Evolutionary conservation across 2,888 invertebrate species (phyloP).

Genomic region (Caenorhabditis uteleia): DNA sequence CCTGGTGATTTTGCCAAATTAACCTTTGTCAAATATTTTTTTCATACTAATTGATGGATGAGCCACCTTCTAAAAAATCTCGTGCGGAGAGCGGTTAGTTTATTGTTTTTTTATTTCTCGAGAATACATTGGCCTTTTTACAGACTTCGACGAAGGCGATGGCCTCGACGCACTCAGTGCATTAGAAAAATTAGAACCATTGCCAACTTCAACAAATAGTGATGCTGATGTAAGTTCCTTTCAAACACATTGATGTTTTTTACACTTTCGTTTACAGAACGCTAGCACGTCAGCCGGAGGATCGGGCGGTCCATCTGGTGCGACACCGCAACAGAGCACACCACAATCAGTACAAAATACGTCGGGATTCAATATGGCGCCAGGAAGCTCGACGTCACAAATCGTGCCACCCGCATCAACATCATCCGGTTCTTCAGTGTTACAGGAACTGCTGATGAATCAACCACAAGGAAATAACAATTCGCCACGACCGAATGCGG

Average conservation of each 20-base stretch:
- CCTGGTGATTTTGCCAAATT: background rate
- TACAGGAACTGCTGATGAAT: slow-evolving; percentile 64
- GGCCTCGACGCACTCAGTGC: slow-evolving; percentile 52
- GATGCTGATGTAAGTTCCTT: slow-evolving; percentile 14
- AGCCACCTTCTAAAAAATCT: slow-evolving; percentile 39
- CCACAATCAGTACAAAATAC: too few relatives aligned
- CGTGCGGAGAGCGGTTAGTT: slow-evolving; percentile 39
- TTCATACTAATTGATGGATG: slow-evolving; percentile 44
- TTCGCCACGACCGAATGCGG: slow-evolving; percentile 40
- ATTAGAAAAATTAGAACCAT: slow-evolving; percentile 57
- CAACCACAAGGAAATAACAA: slow-evolving; percentile 41
- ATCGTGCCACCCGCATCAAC: slow-evolving; percentile 7
- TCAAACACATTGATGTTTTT: too few relatives aligned
- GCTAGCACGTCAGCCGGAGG: slow-evolving; percentile 35
- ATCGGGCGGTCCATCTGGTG: slow-evolving; percentile 32
- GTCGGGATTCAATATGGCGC: slow-evolving; percentile 27
- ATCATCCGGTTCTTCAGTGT: slow-evolving; percentile 24
- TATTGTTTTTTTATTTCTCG: background rate
- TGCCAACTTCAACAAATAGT: slow-evolving; percentile 38
- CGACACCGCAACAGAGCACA: slow-evolving; percentile 14
- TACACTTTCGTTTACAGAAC: slow-evolving; percentile 1
- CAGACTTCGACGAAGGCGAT: slow-evolving; percentile 46
- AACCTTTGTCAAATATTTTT: too few relatives aligned
- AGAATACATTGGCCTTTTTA: background rate
- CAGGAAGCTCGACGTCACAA: slow-evolving; percentile 5